Evolutionary conservation across 2,888 invertebrate species (phyloP).

Genomic region (Eilema caniola): DNA sequence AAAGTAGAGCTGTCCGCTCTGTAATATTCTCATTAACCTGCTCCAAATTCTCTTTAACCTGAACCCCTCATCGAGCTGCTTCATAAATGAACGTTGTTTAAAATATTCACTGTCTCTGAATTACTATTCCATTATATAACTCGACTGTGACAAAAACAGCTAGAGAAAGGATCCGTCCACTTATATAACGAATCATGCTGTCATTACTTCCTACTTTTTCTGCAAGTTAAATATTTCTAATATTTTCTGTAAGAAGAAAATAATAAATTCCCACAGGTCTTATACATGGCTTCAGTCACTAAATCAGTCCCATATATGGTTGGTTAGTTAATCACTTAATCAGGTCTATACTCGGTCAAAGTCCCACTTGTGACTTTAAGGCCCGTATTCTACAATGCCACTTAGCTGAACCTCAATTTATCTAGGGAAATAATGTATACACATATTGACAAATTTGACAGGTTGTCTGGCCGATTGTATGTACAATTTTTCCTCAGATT

Average conservation of each 20-base stretch:
- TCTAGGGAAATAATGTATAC: too few species aligned
- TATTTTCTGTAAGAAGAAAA: not conserved
- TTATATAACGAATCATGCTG: constrained; percentile 5
- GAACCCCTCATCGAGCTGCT: not conserved
- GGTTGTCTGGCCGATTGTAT: too few species aligned
- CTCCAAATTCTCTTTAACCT: not conserved
- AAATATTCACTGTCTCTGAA: not conserved
- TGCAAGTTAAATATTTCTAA: not conserved
- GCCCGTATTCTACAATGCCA: too few species aligned
- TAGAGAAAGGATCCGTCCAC: constrained; percentile 17
- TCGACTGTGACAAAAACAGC: not conserved
- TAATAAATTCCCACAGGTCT: not conserved
- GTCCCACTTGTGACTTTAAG: not conserved
- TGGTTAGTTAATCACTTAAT: not conserved
- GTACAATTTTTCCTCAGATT: too few species aligned
- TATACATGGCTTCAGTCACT: not conserved
- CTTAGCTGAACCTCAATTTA: too few species aligned
- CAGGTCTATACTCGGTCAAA: not conserved
- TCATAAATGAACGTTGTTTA: not conserved
- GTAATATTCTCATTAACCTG: not conserved
- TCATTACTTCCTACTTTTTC: not conserved
- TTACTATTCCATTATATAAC: not conserved
- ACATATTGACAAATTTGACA: too few species aligned
- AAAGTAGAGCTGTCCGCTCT: not conserved
- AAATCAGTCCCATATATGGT: not conserved